Evolutionary conservation across 1,140 invertebrate species (phyloP), one percentile per base, ranked within the genome.

Genomic region (Anoplophora glabripennis): DNA sequence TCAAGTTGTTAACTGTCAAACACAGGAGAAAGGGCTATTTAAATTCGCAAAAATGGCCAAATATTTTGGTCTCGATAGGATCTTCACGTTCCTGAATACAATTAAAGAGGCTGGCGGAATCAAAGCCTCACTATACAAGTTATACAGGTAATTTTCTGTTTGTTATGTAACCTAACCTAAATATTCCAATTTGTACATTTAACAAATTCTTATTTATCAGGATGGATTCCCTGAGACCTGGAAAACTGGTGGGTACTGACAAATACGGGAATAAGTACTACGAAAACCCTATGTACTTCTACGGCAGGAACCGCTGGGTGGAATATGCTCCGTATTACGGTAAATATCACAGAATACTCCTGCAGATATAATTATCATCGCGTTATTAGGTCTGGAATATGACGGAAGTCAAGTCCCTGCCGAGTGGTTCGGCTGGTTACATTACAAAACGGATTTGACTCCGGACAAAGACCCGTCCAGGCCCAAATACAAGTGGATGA

Each of bases 251-350:
- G n/a, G 97, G 97, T n/a, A 84, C 83, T 57, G 97, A 99, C 76
- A 89, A 93, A 74, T 95, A 86, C 77, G 96, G 97, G 34, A 99
- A 99, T 77, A 94, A 90, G 75, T 99, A 99, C 76, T 99, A 84
- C 76, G 89, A 98, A 81, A 97, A 98, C 73, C 87, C 90, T 21
- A 78, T 81, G 40, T 94, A 91, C 74, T 96, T 98, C 77, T 88
- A 90, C 74, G 87, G 93, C 12, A 82, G 93, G 53, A 98, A 96
- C 79, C 83, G 97, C 64, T 99, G 96, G 96, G 86, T 99, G 4
- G 87, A 91, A 66, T 99, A 94, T 74, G 78, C 85, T 8, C 85
- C 89, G 10, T 82, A 86, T 61, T 79, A 84, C 54, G 78, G 82
- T 70, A 68, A 59, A 7, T 12, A 40, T 40, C 7, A 40, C 38